phyloP scores from a whole-genome alignment of 2,888 invertebrate genomes.

The Scaptomyza parva region DNA sequence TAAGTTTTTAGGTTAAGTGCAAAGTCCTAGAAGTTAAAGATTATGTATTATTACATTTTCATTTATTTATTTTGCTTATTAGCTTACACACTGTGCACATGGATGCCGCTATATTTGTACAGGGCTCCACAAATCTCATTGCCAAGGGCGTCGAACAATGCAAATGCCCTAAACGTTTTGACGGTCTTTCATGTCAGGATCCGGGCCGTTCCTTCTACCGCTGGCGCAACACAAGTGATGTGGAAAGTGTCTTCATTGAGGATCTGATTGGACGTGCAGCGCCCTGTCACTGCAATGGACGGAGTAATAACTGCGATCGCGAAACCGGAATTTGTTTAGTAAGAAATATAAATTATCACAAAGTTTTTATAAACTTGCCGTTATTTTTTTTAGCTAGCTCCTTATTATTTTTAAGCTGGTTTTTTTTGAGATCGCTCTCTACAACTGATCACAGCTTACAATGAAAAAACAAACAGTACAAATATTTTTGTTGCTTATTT shows the following conservation, averaged over 20 bases:
- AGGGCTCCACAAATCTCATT: constrained; percentile 88
- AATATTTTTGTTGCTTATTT: no score
- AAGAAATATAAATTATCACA: constrained; percentile 72
- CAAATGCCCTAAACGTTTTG: constrained; percentile 92
- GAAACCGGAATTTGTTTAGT: constrained; percentile 95
- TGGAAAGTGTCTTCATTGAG: constrained; percentile 89
- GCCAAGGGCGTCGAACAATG: constrained; percentile 95
- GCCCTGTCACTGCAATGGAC: constrained; percentile 92
- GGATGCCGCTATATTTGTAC: constrained; percentile 91
- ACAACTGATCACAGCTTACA: no score
- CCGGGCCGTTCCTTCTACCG: constrained; percentile 93
- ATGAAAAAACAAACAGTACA: no score
- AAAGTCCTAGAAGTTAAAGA: neutral
- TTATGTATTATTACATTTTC: neutral
- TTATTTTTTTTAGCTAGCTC: neutral
- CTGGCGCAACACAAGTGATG: constrained; percentile 87
- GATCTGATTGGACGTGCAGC: constrained; percentile 92
- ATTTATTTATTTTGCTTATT: constrained; percentile 32
- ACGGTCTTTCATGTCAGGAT: constrained; percentile 95
- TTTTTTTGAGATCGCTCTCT: no score
- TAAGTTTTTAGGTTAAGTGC: constrained; percentile 80
- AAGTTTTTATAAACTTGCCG: neutral
- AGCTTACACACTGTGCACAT: constrained; percentile 92
- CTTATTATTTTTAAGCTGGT: neutral
- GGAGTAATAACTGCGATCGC: constrained; percentile 91